phyloP scores from a whole-genome alignment of 2,113 vertebrate species.

The Perccottus glenii region DNA sequence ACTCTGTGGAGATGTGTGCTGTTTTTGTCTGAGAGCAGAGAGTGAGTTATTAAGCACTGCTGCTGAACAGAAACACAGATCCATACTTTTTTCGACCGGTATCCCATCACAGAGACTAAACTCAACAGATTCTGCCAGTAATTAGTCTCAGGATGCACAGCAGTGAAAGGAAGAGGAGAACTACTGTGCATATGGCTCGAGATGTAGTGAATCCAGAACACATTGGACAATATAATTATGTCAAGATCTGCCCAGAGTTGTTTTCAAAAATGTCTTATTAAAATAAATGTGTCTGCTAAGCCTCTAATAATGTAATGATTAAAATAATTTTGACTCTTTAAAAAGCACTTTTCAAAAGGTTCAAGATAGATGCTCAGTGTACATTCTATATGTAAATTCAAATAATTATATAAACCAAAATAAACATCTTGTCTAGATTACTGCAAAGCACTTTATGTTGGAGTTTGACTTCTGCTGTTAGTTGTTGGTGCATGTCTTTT shows the following conservation, averaged over 20 bases:
- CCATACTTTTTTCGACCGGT: slow-evolving; percentile 25
- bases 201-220: slow-evolving; percentile 22
- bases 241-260: slow-evolving; percentile 10
- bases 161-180: slow-evolving; percentile 10
- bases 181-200: neutral
- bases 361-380: too few species aligned
- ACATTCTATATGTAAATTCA: too few species aligned
- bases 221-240: slow-evolving; percentile 17
- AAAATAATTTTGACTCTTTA: too few species aligned
- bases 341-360: too few species aligned
- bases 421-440: too few species aligned
- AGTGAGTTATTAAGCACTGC: slow-evolving; percentile 40
- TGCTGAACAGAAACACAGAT: slow-evolving; percentile 13
- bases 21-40: slow-evolving; percentile 46
- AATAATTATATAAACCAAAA: too few species aligned
- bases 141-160: slow-evolving; percentile 51
- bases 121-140: slow-evolving; percentile 46
- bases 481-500: too few species aligned
- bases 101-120: slow-evolving; percentile 38
- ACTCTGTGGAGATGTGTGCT: slow-evolving; percentile 24
- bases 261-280: neutral
- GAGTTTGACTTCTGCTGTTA: too few species aligned
- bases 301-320: too few species aligned
- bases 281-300: too few species aligned
- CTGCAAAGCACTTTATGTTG: too few species aligned